phyloP scores from a whole-genome alignment of 2,888 invertebrate genomes.

The Mythimna ferrago region DNA sequence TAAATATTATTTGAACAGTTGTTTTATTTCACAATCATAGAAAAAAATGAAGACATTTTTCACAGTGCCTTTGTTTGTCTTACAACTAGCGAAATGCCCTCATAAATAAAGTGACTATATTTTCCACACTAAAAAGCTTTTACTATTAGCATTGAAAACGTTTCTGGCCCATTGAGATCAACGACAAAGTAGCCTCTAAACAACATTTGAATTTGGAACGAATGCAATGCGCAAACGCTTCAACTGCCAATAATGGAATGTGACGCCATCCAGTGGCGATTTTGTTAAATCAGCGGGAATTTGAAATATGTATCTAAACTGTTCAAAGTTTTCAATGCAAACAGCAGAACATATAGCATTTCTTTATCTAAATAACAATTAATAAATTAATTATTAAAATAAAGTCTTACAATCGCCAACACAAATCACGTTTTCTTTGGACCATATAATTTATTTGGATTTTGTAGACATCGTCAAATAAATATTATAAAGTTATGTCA shows the following conservation, averaged over 20 bases:
- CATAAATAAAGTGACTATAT: slow-evolving; percentile 48
- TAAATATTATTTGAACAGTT: neutral
- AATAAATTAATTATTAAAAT: slow-evolving; percentile 45
- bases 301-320: neutral
- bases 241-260: neutral
- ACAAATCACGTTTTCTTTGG: slow-evolving; percentile 23
- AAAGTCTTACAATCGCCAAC: slow-evolving; percentile 32
- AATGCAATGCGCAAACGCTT: neutral
- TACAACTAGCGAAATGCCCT: slow-evolving; percentile 16
- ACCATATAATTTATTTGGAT: neutral
- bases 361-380: slow-evolving; percentile 38
- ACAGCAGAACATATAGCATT: slow-evolving; percentile 20
- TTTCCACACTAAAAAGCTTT: slow-evolving; percentile 47
- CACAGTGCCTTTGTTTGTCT: neutral
- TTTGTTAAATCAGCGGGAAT: neutral
- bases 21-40: neutral
- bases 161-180: slow-evolving; percentile 32
- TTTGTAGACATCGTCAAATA: neutral
- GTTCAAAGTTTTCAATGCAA: slow-evolving; percentile 39
- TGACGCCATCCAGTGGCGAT: neutral
- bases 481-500: neutral
- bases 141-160: slow-evolving; percentile 35
- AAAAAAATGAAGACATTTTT: neutral
- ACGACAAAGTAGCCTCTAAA: neutral
- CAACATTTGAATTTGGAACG: neutral